These are phyloP conservation scores for Aeoliscus strigatus DNA, from an alignment of 2,797 vertebrate genomes.

Conservation along the genomic window DNA sequence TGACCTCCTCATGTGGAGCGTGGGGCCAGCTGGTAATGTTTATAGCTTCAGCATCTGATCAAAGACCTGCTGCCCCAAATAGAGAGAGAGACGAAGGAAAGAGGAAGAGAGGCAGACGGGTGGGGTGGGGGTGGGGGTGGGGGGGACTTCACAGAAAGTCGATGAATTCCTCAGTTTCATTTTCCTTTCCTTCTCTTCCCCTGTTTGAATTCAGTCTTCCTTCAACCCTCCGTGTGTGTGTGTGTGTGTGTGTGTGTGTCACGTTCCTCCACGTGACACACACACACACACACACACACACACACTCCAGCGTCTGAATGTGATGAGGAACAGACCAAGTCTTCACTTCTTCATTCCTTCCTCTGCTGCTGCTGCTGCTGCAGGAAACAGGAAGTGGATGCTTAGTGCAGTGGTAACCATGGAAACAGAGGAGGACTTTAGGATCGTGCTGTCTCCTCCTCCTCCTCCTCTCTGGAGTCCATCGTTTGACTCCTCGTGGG, in stretches of 20 bases:
- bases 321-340: conserved; percentile 32
- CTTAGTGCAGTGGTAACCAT: conserved; percentile 49
- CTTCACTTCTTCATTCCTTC: conserved; percentile 63
- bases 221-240: too few relatives aligned
- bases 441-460: too few relatives aligned
- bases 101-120: conserved; percentile 28
- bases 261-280: too few relatives aligned
- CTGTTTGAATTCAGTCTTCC: conserved; percentile 4
- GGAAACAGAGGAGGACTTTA: conserved; percentile 29
- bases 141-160: conserved; percentile 9
- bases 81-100: conserved; percentile 15
- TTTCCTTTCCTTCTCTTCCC: conserved; percentile 23
- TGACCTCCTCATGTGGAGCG: conserved; percentile 65
- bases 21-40: conserved; percentile 74
- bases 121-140: background rate
- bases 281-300: too few relatives aligned
- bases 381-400: conserved; percentile 59
- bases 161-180: conserved; percentile 30
- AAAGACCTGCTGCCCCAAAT: conserved; percentile 51
- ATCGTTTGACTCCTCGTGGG: too few relatives aligned
- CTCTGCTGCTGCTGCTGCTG: conserved; percentile 16
- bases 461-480: too few relatives aligned
- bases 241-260: too few relatives aligned
- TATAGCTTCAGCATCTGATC: conserved; percentile 69
- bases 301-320: too few relatives aligned